Conservation (phyloP, 1,140 invertebrate species). For the Cotesia glomerata region DNA sequence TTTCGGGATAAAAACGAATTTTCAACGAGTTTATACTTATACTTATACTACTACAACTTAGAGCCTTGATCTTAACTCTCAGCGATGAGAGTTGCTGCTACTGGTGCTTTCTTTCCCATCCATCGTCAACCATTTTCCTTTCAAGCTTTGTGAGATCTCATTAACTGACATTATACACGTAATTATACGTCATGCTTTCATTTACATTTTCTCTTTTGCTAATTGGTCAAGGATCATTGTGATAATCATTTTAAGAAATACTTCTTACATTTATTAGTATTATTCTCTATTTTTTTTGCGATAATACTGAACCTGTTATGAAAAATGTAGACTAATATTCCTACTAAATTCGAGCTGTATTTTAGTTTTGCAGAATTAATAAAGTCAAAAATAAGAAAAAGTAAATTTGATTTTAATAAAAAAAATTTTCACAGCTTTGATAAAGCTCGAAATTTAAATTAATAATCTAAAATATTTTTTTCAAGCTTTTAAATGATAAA, state of each 20-base stretch:
- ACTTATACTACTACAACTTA: not conserved
- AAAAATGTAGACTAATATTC: no score
- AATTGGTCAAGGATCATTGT: not conserved
- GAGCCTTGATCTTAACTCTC: constrained; percentile 10
- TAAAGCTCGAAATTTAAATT: no score
- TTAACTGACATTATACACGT: constrained; percentile 30
- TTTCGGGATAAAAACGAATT: constrained; percentile 15
- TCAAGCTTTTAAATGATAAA: no score
- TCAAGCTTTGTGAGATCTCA: constrained; percentile 22
- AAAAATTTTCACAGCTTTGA: no score
- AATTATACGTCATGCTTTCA: constrained; percentile 25
- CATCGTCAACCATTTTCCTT: not conserved
- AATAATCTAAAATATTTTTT: no score
- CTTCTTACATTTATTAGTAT: no score
- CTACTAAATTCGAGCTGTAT: no score
- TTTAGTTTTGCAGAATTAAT: no score
- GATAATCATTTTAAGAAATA: not conserved
- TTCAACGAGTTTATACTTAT: constrained; percentile 12
- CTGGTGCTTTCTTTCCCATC: not conserved
- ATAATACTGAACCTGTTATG: no score
- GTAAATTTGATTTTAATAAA: no score
- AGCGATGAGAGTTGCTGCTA: not conserved
- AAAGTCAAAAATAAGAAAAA: no score
- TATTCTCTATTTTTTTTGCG: no score
- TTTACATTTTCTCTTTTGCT: constrained; percentile 4